Conservation (phyloP, 2,888 invertebrate genomes). For the Pachydiplax longipennis region DNA sequence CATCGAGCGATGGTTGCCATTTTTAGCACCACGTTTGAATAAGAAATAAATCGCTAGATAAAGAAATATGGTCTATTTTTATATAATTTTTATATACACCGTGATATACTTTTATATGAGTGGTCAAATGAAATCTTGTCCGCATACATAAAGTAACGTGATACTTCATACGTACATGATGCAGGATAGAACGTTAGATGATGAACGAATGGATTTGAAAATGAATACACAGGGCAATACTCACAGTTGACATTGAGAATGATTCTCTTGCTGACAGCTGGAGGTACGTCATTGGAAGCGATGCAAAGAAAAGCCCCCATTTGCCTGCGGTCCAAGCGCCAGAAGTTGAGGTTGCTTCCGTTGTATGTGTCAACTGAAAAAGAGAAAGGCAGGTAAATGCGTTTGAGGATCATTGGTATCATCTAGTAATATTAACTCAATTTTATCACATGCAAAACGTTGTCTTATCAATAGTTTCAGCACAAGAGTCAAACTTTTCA, state of each 20-base stretch:
- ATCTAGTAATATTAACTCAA: neutral
- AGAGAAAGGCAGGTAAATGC: neutral
- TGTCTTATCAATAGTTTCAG: neutral
- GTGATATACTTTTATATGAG: too few species aligned
- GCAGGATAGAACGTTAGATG: too few species aligned
- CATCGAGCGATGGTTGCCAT: too few species aligned
- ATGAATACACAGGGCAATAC: slow-evolving; percentile 50
- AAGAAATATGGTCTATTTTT: too few species aligned
- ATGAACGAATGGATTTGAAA: too few species aligned
- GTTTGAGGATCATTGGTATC: neutral
- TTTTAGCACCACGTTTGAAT: too few species aligned
- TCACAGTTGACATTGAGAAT: slow-evolving; percentile 61
- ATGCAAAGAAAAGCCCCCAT: slow-evolving; percentile 62
- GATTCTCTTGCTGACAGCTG: slow-evolving; percentile 59
- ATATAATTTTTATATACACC: too few species aligned
- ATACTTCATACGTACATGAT: too few species aligned
- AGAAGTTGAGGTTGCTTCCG: slow-evolving; percentile 60
- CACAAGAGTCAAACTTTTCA: neutral
- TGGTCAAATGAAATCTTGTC: too few species aligned
- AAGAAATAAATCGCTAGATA: too few species aligned
- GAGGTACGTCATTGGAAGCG: slow-evolving; percentile 60
- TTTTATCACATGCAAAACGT: neutral
- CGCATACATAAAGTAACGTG: too few species aligned
- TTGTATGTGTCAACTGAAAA: slow-evolving; percentile 55
- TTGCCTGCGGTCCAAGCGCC: slow-evolving; percentile 60